Conservation (phyloP, 2,888 invertebrate species). For the Heliconius charithonia region DNA sequence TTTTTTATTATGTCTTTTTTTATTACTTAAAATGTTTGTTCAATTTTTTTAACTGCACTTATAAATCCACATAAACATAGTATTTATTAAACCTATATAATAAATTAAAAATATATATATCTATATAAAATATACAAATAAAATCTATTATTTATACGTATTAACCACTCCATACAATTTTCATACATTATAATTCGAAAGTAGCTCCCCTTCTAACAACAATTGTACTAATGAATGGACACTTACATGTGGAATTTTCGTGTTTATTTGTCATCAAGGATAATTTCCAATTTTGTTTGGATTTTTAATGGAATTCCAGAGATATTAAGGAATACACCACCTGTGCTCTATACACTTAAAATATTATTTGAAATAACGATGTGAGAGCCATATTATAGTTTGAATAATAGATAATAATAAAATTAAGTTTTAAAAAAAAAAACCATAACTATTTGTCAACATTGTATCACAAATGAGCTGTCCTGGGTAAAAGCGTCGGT, state of each 20-base stretch:
- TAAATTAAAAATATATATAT: not conserved
- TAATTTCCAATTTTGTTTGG: slow-evolving; percentile 25
- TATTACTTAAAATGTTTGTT: no score
- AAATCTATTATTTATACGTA: not conserved
- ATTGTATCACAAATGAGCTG: no score
- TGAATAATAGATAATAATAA: no score
- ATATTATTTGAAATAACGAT: no score
- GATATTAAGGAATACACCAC: not conserved
- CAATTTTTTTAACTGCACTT: no score
- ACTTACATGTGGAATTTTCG: slow-evolving; percentile 59
- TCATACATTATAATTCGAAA: slow-evolving; percentile 10
- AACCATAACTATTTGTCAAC: no score
- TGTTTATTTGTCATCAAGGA: slow-evolving; percentile 56
- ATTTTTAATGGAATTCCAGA: slow-evolving; percentile 3
- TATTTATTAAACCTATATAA: not conserved
- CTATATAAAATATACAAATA: not conserved
- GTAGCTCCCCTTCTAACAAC: slow-evolving; percentile 60
- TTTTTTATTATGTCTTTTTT: no score
- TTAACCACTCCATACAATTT: slow-evolving; percentile 29
- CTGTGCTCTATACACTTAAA: not conserved
- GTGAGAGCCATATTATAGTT: no score
- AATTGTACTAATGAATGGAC: slow-evolving; percentile 77
- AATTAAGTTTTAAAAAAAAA: no score
- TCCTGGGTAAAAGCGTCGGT: no score
- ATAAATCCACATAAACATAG: no score